phyloP scores from a whole-genome alignment of 2,797 vertebrate genomes.

The Sebastes aleutianus region DNA sequence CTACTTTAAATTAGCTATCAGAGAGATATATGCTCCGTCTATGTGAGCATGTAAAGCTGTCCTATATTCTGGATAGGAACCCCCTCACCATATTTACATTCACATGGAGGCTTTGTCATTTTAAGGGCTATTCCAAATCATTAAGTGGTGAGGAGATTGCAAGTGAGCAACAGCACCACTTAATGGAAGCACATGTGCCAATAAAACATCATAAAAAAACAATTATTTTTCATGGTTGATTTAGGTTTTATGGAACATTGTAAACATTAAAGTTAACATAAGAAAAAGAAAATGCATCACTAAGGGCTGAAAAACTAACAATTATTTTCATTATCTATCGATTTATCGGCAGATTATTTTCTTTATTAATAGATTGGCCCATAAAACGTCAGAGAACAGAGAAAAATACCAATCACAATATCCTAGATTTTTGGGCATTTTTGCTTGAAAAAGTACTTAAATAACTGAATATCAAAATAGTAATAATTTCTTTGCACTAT shows the following conservation, averaged over 20 bases:
- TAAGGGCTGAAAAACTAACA: no score
- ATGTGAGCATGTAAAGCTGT: neutral
- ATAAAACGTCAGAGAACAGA: neutral
- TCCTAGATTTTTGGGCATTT: neutral
- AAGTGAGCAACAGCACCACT: neutral
- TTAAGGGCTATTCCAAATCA: neutral
- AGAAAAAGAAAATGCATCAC: neutral
- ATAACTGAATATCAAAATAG: neutral
- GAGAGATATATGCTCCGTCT: neutral
- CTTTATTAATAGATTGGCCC: neutral
- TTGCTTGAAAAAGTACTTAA: neutral
- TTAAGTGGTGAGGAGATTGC: neutral
- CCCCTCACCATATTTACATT: neutral
- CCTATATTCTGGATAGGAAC: neutral
- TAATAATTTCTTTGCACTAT: no score
- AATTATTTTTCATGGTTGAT: neutral
- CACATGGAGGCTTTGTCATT: neutral
- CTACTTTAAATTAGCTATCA: neutral
- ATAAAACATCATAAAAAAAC: neutral
- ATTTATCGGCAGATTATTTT: neutral
- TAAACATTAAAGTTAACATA: neutral
- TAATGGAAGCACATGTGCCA: neutral
- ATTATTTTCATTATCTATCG: neutral
- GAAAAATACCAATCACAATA: neutral
- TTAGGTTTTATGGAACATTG: neutral